phyloP scores from a whole-genome alignment of 2,888 invertebrate genomes.

The Conomelus anceps region DNA sequence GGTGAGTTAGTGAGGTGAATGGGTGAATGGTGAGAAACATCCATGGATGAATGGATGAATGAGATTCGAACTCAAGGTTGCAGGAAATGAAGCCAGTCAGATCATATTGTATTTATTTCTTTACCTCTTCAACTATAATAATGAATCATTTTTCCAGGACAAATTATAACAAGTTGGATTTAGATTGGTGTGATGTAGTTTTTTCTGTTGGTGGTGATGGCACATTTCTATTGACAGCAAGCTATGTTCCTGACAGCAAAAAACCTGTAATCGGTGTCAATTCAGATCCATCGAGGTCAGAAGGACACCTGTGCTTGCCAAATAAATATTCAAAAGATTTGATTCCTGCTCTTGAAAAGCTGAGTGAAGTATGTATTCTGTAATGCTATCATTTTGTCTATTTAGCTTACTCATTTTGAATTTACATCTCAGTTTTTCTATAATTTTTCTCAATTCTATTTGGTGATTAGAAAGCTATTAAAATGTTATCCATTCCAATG shows the following conservation, averaged over 20 bases:
- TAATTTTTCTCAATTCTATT: too few relatives aligned
- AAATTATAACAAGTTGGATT: slow-evolving; percentile 57
- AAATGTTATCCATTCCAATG: too few relatives aligned
- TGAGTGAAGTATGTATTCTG: slow-evolving; percentile 16
- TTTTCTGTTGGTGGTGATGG: slow-evolving; percentile 94
- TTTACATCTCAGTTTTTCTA: too few relatives aligned
- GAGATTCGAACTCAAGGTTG: too few relatives aligned
- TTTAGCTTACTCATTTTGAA: too few relatives aligned
- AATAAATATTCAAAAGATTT: slow-evolving; percentile 53
- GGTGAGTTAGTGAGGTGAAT: too few relatives aligned
- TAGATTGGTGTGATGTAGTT: slow-evolving; percentile 87
- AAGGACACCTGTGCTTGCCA: slow-evolving; percentile 86
- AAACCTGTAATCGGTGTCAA: slow-evolving; percentile 97
- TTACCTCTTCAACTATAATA: neutral
- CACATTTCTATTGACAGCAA: slow-evolving; percentile 90
- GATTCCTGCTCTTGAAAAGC: slow-evolving; percentile 19
- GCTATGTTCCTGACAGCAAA: slow-evolving; percentile 61
- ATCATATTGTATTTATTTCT: too few relatives aligned
- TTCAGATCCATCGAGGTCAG: slow-evolving; percentile 88
- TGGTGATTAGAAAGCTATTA: too few relatives aligned
- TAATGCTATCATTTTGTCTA: neutral
- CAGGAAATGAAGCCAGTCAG: too few relatives aligned
- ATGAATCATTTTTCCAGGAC: slow-evolving; percentile 45
- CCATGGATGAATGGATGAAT: too few relatives aligned
- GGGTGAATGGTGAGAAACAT: too few relatives aligned